Conservation (phyloP, 2,797 vertebrate genomes). For the Notoglanidium macrostoma region DNA sequence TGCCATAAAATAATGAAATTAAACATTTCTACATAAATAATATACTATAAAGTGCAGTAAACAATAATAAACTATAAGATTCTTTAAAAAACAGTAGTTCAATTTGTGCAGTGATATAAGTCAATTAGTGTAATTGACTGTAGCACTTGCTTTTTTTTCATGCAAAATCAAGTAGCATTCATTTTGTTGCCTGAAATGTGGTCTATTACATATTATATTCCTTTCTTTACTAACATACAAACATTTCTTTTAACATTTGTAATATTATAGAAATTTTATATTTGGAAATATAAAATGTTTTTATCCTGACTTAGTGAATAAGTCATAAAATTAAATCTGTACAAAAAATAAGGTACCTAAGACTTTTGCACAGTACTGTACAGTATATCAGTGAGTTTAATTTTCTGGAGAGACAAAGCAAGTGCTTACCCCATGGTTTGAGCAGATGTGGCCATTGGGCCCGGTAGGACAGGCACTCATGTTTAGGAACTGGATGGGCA, state of each 20-base stretch:
- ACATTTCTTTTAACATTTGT: not conserved
- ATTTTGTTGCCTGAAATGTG: not conserved
- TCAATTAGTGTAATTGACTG: not conserved
- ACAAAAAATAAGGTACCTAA: not conserved
- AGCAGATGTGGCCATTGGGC: constrained; percentile 91
- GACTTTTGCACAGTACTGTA: not conserved
- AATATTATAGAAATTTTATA: not conserved
- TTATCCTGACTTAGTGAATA: not conserved
- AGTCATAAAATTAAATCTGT: not conserved
- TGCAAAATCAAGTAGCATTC: not conserved
- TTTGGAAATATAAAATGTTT: not conserved
- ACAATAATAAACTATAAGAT: not conserved
- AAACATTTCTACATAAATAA: not conserved
- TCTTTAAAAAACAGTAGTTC: not conserved
- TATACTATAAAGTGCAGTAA: not conserved
- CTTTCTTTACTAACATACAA: not conserved
- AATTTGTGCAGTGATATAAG: not conserved
- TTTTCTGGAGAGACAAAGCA: not conserved
- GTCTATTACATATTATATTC: not conserved
- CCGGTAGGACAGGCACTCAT: constrained; percentile 92
- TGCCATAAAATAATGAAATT: not conserved
- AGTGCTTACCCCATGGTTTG: constrained; percentile 92
- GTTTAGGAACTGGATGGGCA: constrained; percentile 94
- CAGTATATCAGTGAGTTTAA: not conserved
- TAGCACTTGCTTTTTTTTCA: not conserved